Evolutionary conservation across 2,888 invertebrate genomes (phyloP).

Genomic region (Diadegma fenestrale): DNA sequence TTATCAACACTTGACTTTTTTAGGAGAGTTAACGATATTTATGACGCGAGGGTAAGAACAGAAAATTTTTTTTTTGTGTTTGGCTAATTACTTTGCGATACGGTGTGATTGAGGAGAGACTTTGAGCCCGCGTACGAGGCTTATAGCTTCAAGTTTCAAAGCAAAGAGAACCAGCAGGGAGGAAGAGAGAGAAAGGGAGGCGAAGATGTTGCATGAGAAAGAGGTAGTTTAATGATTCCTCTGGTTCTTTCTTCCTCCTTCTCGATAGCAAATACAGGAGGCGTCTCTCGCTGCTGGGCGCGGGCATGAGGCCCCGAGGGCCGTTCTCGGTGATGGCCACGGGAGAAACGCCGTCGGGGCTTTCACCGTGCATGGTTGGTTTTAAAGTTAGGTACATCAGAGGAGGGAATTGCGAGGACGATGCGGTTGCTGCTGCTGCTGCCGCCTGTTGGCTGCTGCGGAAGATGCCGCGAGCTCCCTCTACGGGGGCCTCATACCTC

Average conservation of each 20-base stretch:
- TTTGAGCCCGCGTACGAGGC: neutral
- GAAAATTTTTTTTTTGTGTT: neutral
- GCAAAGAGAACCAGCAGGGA: neutral
- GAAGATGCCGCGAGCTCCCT: conserved; percentile 53
- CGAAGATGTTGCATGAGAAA: conserved; percentile 80
- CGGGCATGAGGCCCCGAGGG: conserved; percentile 63
- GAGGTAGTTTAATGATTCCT: conserved; percentile 68
- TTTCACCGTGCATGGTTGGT: conserved; percentile 78
- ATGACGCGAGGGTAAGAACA: neutral
- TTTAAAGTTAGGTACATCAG: conserved; percentile 36
- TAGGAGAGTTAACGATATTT: neutral
- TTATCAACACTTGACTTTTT: neutral
- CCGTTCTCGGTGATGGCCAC: conserved; percentile 72
- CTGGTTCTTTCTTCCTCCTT: conserved; percentile 58
- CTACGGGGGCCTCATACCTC: conserved; percentile 50
- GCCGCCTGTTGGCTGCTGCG: conserved; percentile 55
- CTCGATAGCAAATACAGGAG: conserved; percentile 59
- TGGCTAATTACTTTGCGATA: neutral
- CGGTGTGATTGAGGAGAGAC: neutral
- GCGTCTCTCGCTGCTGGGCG: conserved; percentile 64
- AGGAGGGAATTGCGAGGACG: conserved; percentile 25
- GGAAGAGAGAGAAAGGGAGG: conserved; percentile 27
- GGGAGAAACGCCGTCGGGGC: conserved; percentile 83
- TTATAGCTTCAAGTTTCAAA: conserved; percentile 1
- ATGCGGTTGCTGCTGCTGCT: conserved; percentile 48